Base-by-base conservation (phyloP, 2,113 vertebrate genomes). In the Pitta sordida region DNA sequence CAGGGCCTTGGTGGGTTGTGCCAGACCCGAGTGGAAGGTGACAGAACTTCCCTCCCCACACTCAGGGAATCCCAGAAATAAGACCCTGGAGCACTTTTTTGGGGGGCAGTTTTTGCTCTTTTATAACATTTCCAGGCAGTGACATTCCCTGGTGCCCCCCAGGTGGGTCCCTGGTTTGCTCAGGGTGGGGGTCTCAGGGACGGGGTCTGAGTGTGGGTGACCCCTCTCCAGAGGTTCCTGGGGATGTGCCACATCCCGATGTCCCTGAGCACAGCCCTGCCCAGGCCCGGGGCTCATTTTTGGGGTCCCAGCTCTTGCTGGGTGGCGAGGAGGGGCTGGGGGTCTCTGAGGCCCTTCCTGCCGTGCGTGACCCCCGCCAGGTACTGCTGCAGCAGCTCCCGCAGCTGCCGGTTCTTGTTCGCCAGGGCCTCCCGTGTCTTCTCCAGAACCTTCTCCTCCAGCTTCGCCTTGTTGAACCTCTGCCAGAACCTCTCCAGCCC, bases 401-500 rank as follows among this genome's bases (percentile, higher is more conserved):
- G 94, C 53, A 99, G 96, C 13, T 86, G 94, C 65, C n/a, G 44
- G 51, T 98, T 98, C 93, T 97, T 97, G 16, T 60, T 94, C 10
- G 79, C 32, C 88, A 98, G 91, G 23, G 90, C 91, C 4, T 1
- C 29, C 36, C 58, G 96, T 15, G 97, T 95, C 37, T 13, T 92
- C 55, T 96, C 94, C 79, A 99, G 95, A 5, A 96, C 98, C 83
- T 97, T 94, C 39, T 97, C 96, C 65, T 99, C 98, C 94, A 99
- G 96, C 68, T 97, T 97, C 7, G 88, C 98, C 88, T 98, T 98
- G 94, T 98, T 98, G 96, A 98, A 98, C 11, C 98, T 93, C 81
- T 98, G 98, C 98, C 98, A 99, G 97, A 99, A 98, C 32, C 87
- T 87, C 69, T 98, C 98, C 95, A 99, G 91, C 48, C 95, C 97